Evolutionary conservation across 1,140 invertebrate genomes (phyloP).

Genomic region (Andricus grossulariae): DNA sequence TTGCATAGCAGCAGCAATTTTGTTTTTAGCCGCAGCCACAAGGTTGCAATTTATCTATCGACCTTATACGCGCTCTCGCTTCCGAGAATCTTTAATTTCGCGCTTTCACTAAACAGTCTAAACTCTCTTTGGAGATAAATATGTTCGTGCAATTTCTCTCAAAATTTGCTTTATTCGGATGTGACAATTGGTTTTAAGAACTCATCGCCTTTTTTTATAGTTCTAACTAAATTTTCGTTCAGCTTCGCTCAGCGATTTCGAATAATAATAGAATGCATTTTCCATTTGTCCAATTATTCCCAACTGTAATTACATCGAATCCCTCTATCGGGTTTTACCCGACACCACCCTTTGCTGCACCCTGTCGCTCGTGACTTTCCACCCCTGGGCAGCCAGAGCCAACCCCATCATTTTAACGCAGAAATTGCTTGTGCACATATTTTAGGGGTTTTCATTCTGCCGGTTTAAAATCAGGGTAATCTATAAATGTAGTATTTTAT

Average conservation of each 20-base stretch:
- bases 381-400: constrained; percentile 8
- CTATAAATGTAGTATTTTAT: neutral
- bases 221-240: neutral
- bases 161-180: constrained; percentile 20
- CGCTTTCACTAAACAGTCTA: constrained; percentile 43
- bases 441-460: constrained; percentile 39
- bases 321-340: constrained; percentile 54
- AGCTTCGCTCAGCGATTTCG: neutral
- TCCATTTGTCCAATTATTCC: constrained; percentile 63
- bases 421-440: constrained; percentile 56
- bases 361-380: constrained; percentile 16
- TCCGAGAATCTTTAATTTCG: constrained; percentile 41
- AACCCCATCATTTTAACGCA: constrained; percentile 31
- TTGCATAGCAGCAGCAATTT: too few species aligned
- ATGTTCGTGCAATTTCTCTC: neutral
- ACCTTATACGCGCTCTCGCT: constrained; percentile 34
- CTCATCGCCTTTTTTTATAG: neutral
- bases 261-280: constrained; percentile 61
- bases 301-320: constrained; percentile 62
- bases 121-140: neutral
- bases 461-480: neutral
- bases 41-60: constrained; percentile 45
- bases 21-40: too few species aligned
- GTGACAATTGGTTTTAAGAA: neutral
- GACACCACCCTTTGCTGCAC: neutral